These are phyloP conservation scores for Hydrolagus colliei DNA, from an alignment of 2,797 vertebrate genomes.

Conservation along the genomic window DNA sequence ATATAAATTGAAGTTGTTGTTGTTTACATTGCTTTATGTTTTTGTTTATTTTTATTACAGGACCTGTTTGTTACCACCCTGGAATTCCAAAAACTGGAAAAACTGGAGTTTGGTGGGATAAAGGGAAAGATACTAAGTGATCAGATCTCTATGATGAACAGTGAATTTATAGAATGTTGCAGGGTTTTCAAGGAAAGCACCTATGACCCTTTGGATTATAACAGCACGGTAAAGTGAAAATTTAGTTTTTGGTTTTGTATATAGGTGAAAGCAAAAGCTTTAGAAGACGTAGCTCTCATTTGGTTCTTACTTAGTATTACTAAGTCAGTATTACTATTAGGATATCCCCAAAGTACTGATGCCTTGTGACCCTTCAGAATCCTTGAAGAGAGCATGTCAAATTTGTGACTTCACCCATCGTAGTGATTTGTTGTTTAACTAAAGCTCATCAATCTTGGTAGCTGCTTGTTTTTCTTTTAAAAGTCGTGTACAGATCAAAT, in stretches of 20 bases:
- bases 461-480: too few relatives aligned
- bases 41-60: constrained; percentile 43
- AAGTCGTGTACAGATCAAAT: too few relatives aligned
- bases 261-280: not conserved
- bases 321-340: too few relatives aligned
- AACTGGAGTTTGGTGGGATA: constrained; percentile 62
- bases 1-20: too few relatives aligned
- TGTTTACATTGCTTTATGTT: not conserved
- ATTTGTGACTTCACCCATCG: too few relatives aligned
- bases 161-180: constrained; percentile 57
- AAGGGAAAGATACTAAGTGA: constrained; percentile 59
- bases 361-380: too few relatives aligned
- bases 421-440: too few relatives aligned
- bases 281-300: too few relatives aligned
- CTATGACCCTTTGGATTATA: constrained; percentile 50
- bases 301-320: too few relatives aligned
- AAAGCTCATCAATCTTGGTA: too few relatives aligned
- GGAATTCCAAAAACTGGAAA: constrained; percentile 71
- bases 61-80: constrained; percentile 59
- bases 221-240: constrained; percentile 49
- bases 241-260: not conserved
- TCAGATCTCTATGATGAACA: constrained; percentile 49
- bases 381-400: too few relatives aligned
- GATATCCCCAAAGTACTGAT: too few relatives aligned
- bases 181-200: constrained; percentile 54